Evolutionary conservation across 2,797 vertebrate species (phyloP).

Genomic region (Acestrorhynchus altus): DNA sequence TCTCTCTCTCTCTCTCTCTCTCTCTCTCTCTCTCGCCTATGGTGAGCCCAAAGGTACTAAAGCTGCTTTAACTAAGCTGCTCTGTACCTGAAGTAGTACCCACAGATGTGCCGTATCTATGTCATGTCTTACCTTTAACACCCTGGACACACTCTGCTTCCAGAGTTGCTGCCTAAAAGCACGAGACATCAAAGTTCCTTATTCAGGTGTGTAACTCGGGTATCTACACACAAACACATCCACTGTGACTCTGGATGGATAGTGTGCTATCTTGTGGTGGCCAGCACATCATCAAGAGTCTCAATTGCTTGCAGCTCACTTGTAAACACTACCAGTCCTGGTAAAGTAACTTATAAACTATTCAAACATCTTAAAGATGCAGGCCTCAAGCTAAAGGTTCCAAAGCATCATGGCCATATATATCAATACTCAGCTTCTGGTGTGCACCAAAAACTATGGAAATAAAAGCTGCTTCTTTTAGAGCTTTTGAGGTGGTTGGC

Average conservation of each 20-base stretch:
- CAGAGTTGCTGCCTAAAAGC: conserved; percentile 84
- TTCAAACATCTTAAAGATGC: conserved; percentile 46
- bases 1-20: too few relatives aligned
- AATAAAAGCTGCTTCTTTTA: neutral
- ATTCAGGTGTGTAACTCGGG: neutral
- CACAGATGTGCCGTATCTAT: neutral
- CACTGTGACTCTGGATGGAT: neutral
- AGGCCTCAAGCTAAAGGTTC: neutral
- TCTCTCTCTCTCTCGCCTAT: too few relatives aligned
- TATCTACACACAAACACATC: neutral
- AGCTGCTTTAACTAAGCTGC: too few relatives aligned
- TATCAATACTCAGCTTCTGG: neutral
- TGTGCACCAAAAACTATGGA: neutral
- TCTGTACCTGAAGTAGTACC: neutral
- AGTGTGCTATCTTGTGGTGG: neutral
- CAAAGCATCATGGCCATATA: neutral
- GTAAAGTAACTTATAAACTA: conserved; percentile 43
- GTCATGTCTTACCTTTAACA: conserved; percentile 85
- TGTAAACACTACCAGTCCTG: neutral
- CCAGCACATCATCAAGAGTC: neutral
- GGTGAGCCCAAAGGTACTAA: too few relatives aligned
- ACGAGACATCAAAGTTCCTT: conserved; percentile 75
- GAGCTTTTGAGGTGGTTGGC: conserved; percentile 13
- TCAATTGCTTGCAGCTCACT: neutral
- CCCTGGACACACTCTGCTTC: conserved; percentile 82